These are phyloP conservation scores for Atlantisia rogersi DNA, from an alignment of 2,113 vertebrate species.

Conservation along the genomic window DNA sequence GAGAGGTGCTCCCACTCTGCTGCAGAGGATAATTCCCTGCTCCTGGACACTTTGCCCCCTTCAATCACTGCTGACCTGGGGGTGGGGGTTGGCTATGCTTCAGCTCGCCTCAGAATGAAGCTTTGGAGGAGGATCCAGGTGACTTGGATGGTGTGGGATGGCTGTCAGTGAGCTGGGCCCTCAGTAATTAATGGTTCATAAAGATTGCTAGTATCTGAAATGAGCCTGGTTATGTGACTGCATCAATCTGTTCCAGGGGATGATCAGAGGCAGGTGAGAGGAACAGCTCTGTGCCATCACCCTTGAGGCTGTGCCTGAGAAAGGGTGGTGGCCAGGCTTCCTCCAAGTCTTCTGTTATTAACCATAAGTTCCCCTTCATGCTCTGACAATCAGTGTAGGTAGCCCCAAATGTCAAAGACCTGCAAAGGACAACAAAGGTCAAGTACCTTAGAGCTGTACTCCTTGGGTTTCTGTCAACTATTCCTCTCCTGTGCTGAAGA, in stretches of 20 bases:
- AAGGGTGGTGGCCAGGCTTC: neutral
- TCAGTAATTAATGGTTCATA: neutral
- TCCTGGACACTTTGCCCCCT: neutral
- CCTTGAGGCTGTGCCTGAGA: neutral
- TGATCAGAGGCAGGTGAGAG: conserved; percentile 2
- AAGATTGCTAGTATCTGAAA: neutral
- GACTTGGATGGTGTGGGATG: neutral
- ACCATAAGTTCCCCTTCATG: neutral
- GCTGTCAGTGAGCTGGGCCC: neutral
- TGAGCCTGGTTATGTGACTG: neutral
- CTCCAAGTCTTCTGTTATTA: neutral
- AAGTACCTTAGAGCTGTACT: neutral
- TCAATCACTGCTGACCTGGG: neutral
- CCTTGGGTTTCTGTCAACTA: neutral
- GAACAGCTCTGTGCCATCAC: neutral
- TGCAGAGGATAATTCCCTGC: neutral
- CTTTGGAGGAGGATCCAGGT: neutral
- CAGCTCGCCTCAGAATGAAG: neutral
- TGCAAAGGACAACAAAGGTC: neutral
- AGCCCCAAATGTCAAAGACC: neutral
- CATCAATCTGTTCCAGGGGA: conserved; percentile 7
- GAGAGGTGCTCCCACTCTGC: neutral
- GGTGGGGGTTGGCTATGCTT: neutral
- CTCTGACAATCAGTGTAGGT: neutral
- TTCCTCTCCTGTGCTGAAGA: neutral